Percentiles rank a stretch among this genome's conserved stretches.
phyloP scores from a whole-genome alignment of 2,113 vertebrate genomes.

The Eretmochelys imbricata region DNA sequence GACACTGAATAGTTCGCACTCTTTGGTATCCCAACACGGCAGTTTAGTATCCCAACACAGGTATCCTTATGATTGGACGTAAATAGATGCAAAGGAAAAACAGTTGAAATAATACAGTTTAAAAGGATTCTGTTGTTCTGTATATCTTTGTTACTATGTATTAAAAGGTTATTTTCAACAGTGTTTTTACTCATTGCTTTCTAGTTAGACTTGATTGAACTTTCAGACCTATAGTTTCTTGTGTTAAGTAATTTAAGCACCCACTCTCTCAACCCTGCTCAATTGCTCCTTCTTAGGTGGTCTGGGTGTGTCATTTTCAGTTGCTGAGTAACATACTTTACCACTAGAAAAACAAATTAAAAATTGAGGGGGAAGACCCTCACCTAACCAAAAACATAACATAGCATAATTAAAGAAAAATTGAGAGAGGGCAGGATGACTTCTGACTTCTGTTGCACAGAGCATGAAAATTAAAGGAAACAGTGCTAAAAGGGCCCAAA shows the following conservation, averaged over 20 bases:
- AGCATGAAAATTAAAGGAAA: background rate
- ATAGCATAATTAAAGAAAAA: background rate
- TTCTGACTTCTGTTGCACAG: background rate
- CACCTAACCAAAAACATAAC: background rate
- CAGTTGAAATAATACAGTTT: slow-evolving; percentile 46
- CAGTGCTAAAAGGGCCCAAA: background rate
- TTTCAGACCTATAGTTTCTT: slow-evolving; percentile 38
- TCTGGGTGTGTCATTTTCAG: slow-evolving; percentile 41
- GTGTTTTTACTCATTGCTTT: background rate
- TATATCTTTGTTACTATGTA: slow-evolving; percentile 23
- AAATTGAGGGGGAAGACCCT: background rate
- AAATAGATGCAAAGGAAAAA: slow-evolving; percentile 35
- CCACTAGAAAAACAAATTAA: background rate
- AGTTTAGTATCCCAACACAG: slow-evolving; percentile 34
- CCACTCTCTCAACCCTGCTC: background rate
- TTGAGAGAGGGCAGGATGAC: background rate
- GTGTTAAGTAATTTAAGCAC: slow-evolving; percentile 34
- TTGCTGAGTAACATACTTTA: background rate
- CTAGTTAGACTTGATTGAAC: background rate
- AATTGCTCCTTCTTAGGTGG: slow-evolving; percentile 49
- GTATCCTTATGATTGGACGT: slow-evolving; percentile 49
- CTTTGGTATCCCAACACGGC: slow-evolving; percentile 30
- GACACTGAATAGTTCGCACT: slow-evolving; percentile 31
- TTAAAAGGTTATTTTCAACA: background rate
- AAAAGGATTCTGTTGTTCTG: slow-evolving; percentile 4